Percentiles rank a stretch among this genome's conserved stretches.
Conservation (phyloP, 2,888 invertebrate genomes). For the Athalia circularis region DNA sequence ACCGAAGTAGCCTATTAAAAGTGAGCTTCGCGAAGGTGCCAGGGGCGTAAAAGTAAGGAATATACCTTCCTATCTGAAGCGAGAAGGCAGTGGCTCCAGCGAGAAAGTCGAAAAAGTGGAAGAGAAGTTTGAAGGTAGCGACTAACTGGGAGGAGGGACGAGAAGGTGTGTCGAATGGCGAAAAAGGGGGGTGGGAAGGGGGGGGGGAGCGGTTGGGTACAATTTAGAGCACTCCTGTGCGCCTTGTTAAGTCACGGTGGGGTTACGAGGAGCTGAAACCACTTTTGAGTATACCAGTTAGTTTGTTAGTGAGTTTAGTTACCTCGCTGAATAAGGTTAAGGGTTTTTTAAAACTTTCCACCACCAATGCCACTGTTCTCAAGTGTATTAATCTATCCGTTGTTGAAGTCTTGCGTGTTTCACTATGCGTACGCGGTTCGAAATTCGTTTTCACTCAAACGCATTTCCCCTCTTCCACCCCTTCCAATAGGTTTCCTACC, state of each 20-base stretch:
- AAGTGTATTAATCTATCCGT: constrained; percentile 39
- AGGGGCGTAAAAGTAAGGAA: constrained; percentile 31
- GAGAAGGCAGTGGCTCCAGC: constrained; percentile 10
- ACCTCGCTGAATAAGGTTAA: constrained; percentile 64
- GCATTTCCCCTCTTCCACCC: not conserved
- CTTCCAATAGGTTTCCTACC: not conserved
- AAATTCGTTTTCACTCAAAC: constrained; percentile 16
- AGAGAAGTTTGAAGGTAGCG: constrained; percentile 34
- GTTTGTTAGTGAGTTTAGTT: constrained; percentile 65
- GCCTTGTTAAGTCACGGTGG: constrained; percentile 66
- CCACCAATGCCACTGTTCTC: constrained; percentile 51
- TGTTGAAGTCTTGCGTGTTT: not conserved
- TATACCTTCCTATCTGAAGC: not conserved
- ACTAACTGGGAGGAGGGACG: constrained; percentile 13
- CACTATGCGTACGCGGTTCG: not conserved
- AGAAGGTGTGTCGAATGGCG: not conserved
- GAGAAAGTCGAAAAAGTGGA: constrained; percentile 35
- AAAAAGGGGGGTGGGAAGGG: constrained; percentile 23
- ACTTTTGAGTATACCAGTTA: constrained; percentile 64
- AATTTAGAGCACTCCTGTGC: constrained; percentile 62
- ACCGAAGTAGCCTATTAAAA: constrained; percentile 51
- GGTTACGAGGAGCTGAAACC: constrained; percentile 61
- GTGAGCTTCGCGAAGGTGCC: constrained; percentile 43
- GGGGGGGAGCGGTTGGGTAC: constrained; percentile 46
- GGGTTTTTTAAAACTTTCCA: constrained; percentile 63